Conservation (phyloP, 2,797 vertebrate species). For the Kryptolebias ocellatus region DNA sequence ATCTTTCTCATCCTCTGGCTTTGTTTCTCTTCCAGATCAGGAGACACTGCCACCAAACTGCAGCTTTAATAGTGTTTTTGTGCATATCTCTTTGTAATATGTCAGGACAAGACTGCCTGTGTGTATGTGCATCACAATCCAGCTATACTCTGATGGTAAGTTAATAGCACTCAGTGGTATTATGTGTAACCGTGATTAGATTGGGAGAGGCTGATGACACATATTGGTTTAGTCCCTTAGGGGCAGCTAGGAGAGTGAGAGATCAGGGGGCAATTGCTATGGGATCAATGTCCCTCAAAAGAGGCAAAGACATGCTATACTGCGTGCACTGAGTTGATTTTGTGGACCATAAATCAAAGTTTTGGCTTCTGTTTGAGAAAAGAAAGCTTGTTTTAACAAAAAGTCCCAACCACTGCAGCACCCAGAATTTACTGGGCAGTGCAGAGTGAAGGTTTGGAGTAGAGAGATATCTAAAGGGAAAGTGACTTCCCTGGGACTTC, state of each 20-base stretch:
- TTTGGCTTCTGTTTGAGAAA: conserved; percentile 12
- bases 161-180: conserved; percentile 81
- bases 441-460: conserved; percentile 25
- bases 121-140: conserved; percentile 43
- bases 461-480: conserved; percentile 50
- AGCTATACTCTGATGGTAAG: conserved; percentile 68
- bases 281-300: conserved; percentile 76
- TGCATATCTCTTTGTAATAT: conserved; percentile 47
- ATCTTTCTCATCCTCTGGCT: conserved; percentile 32
- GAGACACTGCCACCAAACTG: conserved; percentile 35
- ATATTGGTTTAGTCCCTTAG: conserved; percentile 66
- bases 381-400: conserved; percentile 7
- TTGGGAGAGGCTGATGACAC: conserved; percentile 70
- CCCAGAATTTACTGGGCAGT: conserved; percentile 2
- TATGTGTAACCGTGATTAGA: conserved; percentile 77
- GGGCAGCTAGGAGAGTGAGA: conserved; percentile 65
- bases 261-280: conserved; percentile 74
- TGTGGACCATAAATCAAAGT: conserved; percentile 11
- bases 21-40: conserved; percentile 33
- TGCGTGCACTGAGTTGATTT: conserved; percentile 31
- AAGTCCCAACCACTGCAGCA: background rate
- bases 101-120: conserved; percentile 33
- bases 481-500: conserved; percentile 84
- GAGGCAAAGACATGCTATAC: conserved; percentile 41
- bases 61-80: conserved; percentile 44